Percentiles rank a stretch among this genome's conserved stretches.
Conservation (phyloP, 2,888 invertebrate genomes). For the Shargacucullia verbasci region DNA sequence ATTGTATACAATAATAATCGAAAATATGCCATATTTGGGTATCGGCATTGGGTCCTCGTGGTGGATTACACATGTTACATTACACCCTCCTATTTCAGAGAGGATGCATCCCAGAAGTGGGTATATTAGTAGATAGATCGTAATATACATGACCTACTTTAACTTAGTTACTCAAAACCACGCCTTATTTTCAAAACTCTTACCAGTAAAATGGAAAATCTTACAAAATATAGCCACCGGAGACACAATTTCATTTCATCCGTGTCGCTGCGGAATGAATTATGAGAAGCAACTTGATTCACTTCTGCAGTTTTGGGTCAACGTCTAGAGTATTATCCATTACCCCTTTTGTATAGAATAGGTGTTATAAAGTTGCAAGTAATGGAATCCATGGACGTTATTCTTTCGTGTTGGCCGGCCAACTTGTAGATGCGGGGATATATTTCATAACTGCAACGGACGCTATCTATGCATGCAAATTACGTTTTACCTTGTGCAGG, state of each 20-base stretch:
- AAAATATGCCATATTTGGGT: no score
- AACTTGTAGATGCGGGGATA: slow-evolving; percentile 31
- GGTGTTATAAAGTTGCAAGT: no score
- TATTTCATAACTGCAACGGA: slow-evolving; percentile 57
- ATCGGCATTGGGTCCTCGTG: no score
- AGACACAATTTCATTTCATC: slow-evolving; percentile 56
- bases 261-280: slow-evolving; percentile 61
- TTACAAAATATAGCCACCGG: slow-evolving; percentile 48
- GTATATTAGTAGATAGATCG: no score
- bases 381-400: slow-evolving; percentile 20
- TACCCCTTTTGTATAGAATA: slow-evolving; percentile 9
- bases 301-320: slow-evolving; percentile 17
- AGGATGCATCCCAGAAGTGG: no score
- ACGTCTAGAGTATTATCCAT: slow-evolving; percentile 24
- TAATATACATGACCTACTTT: no score
- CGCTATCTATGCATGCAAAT: slow-evolving; percentile 63
- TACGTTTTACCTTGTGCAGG: slow-evolving; percentile 44
- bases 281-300: slow-evolving; percentile 57
- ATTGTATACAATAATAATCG: no score
- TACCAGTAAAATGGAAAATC: slow-evolving; percentile 44
- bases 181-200: not conserved
- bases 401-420: slow-evolving; percentile 14
- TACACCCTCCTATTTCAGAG: no score
- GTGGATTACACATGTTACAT: no score
- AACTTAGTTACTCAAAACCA: no score